Conservation (phyloP, 2,888 invertebrate species). For the Diarsia dahlii region DNA sequence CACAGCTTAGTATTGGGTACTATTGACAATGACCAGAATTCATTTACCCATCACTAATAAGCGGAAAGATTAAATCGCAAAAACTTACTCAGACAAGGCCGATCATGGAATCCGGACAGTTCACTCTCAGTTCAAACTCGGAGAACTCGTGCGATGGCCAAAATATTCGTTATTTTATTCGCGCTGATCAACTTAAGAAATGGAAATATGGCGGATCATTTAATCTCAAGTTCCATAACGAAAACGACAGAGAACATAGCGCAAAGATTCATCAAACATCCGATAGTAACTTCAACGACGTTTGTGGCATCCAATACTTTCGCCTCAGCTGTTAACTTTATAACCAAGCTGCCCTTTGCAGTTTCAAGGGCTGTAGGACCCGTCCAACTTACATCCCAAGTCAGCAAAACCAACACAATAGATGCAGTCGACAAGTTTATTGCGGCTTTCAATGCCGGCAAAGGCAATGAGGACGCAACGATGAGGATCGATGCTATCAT, state of each 20-base stretch:
- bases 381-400: slow-evolving; percentile 62
- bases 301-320: slow-evolving; percentile 66
- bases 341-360: slow-evolving; percentile 62
- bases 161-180: slow-evolving; percentile 37
- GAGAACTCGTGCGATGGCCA: slow-evolving; percentile 67
- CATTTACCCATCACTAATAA: slow-evolving; percentile 62
- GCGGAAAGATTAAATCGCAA: slow-evolving; percentile 63
- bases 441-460: slow-evolving; percentile 68
- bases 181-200: slow-evolving; percentile 19
- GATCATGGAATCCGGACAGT: slow-evolving; percentile 66
- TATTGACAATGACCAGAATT: slow-evolving; percentile 40
- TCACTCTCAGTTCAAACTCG: slow-evolving; percentile 52
- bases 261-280: slow-evolving; percentile 51
- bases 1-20: slow-evolving; percentile 5
- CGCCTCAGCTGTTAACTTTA: slow-evolving; percentile 57
- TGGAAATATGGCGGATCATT: slow-evolving; percentile 22
- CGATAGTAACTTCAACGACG: slow-evolving; percentile 60
- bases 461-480: slow-evolving; percentile 75
- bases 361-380: slow-evolving; percentile 67
- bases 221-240: slow-evolving; percentile 28
- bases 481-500: slow-evolving; percentile 72
- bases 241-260: slow-evolving; percentile 24
- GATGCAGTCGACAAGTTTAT: slow-evolving; percentile 68
- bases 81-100: slow-evolving; percentile 68
- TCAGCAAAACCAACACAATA: slow-evolving; percentile 67